Conservation (phyloP, 2,797 vertebrate species). For the Glossophaga mutica region DNA sequence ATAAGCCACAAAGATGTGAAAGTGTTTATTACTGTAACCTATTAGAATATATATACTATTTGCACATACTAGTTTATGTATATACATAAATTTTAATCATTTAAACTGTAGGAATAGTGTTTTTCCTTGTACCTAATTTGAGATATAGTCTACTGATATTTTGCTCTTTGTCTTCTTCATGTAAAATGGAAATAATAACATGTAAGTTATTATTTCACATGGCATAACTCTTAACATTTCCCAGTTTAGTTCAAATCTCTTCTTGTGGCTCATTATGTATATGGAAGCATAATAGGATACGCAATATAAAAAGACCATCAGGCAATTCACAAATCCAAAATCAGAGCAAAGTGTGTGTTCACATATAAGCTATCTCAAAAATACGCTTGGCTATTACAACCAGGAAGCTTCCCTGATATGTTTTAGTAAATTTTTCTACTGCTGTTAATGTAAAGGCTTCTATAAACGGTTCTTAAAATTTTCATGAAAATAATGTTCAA, state of each 20-base stretch:
- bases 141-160: neutral
- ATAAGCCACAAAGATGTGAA: neutral
- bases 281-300: neutral
- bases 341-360: neutral
- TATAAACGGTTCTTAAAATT: neutral
- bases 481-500: neutral
- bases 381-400: neutral
- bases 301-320: neutral
- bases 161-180: neutral
- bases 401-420: neutral
- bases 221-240: neutral
- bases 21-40: neutral
- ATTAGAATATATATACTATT: neutral
- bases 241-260: neutral
- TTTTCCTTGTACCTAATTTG: neutral
- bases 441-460: neutral
- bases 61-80: neutral
- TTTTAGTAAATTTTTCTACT: neutral
- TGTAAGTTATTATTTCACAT: neutral
- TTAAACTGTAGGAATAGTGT: neutral
- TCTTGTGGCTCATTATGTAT: neutral
- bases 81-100: neutral
- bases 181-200: neutral
- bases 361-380: neutral
- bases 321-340: neutral